Base-by-base conservation (phyloP, 2,797 vertebrate genomes). In the Amniataba percoides region DNA sequence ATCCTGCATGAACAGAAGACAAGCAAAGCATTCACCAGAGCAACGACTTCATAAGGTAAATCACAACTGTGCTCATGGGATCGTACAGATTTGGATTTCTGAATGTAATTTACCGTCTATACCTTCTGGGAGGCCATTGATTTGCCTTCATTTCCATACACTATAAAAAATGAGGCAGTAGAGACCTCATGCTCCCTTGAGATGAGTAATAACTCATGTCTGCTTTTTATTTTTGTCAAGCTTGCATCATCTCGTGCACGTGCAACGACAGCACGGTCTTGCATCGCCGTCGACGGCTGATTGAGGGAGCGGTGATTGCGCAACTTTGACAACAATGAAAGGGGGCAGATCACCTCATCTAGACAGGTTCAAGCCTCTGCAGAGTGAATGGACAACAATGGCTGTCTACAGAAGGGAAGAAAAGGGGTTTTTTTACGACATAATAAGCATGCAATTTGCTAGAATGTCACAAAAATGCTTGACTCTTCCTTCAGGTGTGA, bases 221-320 rank as follows among this genome's bases (percentile, higher is more conserved):
- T 57, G 43, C 18, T 31, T 51, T 51, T 67, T 40, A 59, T 31
- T 49, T 27, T 27, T 39, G 56, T 58, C n/a, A 59, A 43, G 60
- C 55, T 36, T 40, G 7, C 13, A 57, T 66, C 10, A 74, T 23
- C 27, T n/a, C 66, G 48, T 56, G n/a, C 8, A 18, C 14, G 0
- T 16, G 8, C n/a, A 63, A 25, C 9, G 1, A 7, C 0, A 15
- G 1, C 52, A 63, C 4, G 39, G 64, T 46, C 23, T 19, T 53
- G 51, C 71, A 48, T 12, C 6, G 3, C 23, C 15, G 61, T 31
- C 5, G 27, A 31, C 5, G 34, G 27, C 3, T 31, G 27, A 31
- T 31, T 31, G 27, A 31, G 11, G 7, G 13, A 51, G 19, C 5
- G 65, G 71, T 0, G 1, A 39, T 40, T 23, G 51, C 25, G 12